Percentiles rank a stretch among this genome's conserved stretches.
These are phyloP conservation scores for Isurus oxyrinchus DNA, from an alignment of 2,113 vertebrate species.

Conservation along the genomic window DNA sequence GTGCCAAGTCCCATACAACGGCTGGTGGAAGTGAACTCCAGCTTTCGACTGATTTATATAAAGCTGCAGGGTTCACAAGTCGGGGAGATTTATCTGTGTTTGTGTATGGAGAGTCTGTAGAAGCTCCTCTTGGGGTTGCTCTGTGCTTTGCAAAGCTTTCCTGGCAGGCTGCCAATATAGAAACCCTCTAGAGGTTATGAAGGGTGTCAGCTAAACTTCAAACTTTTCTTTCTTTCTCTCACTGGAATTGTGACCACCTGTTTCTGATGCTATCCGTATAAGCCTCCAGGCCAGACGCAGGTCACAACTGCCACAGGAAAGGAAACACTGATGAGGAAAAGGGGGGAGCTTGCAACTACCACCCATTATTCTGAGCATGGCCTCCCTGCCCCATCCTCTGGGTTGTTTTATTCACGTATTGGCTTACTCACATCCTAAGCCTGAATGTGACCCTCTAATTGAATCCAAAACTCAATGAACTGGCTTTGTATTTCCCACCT, in stretches of 20 bases:
- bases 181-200: slow-evolving; percentile 30
- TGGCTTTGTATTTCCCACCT: slow-evolving; percentile 27
- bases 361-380: slow-evolving; percentile 35
- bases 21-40: slow-evolving; percentile 27
- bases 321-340: slow-evolving; percentile 33
- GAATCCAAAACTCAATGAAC: slow-evolving; percentile 30
- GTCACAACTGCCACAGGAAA: slow-evolving; percentile 35
- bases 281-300: slow-evolving; percentile 33
- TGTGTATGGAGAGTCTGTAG: slow-evolving; percentile 66
- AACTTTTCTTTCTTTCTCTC: slow-evolving; percentile 13
- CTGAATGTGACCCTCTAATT: slow-evolving; percentile 34
- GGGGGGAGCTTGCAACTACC: background rate
- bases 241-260: slow-evolving; percentile 32
- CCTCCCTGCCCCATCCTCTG: slow-evolving; percentile 30
- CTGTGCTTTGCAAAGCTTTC: slow-evolving; percentile 56
- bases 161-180: slow-evolving; percentile 49
- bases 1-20: slow-evolving; percentile 58
- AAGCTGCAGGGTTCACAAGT: slow-evolving; percentile 62
- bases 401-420: background rate
- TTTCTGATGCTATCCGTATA: slow-evolving; percentile 18
- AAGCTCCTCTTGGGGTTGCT: slow-evolving; percentile 57
- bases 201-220: slow-evolving; percentile 35
- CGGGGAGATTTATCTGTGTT: slow-evolving; percentile 71
- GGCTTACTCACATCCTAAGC: slow-evolving; percentile 35
- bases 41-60: slow-evolving; percentile 33